Evolutionary conservation across 2,113 vertebrate species (phyloP).

Genomic region (Periophthalmodon schlosseri): DNA sequence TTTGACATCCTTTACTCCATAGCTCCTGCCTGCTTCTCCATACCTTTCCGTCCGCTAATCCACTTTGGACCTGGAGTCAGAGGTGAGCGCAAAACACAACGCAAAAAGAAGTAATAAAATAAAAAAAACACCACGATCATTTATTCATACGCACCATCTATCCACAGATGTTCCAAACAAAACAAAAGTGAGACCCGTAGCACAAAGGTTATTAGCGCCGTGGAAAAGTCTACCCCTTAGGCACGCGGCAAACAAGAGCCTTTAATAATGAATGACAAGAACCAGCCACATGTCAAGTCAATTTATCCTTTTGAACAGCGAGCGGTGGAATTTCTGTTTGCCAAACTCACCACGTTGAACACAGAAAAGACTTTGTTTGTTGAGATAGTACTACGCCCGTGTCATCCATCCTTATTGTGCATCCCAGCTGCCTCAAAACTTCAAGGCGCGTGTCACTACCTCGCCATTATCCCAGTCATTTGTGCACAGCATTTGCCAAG

Average conservation of each 20-base stretch:
- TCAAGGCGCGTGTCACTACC: slow-evolving; percentile 52
- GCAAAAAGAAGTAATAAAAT: background rate
- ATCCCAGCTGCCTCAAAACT: slow-evolving; percentile 53
- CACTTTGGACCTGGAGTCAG: slow-evolving; percentile 17
- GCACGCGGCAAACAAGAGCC: slow-evolving; percentile 43
- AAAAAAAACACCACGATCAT: slow-evolving; percentile 26
- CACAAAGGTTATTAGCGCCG: slow-evolving; percentile 52
- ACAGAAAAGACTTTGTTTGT: slow-evolving; percentile 23
- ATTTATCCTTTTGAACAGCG: slow-evolving; percentile 35
- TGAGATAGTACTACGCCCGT: slow-evolving; percentile 4
- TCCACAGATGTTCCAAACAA: slow-evolving; percentile 20
- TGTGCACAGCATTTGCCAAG: slow-evolving; percentile 41
- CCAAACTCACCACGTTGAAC: slow-evolving; percentile 19
- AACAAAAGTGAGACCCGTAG: slow-evolving; percentile 37
- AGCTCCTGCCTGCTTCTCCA: background rate
- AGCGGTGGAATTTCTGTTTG: slow-evolving; percentile 35
- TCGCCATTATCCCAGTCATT: slow-evolving; percentile 66
- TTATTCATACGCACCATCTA: slow-evolving; percentile 45
- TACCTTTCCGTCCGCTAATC: background rate
- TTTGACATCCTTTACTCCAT: background rate
- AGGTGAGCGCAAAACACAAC: slow-evolving; percentile 16
- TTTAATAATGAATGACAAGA: slow-evolving; percentile 58
- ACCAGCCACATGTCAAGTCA: slow-evolving; percentile 42
- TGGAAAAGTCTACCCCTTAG: slow-evolving; percentile 35
- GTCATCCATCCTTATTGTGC: slow-evolving; percentile 53